A percentile compares a stretch with the other conserved stretches of the same genome.
phyloP scores from a whole-genome alignment of 2,113 vertebrate species.

The Paracanthobrama guichenoti region DNA sequence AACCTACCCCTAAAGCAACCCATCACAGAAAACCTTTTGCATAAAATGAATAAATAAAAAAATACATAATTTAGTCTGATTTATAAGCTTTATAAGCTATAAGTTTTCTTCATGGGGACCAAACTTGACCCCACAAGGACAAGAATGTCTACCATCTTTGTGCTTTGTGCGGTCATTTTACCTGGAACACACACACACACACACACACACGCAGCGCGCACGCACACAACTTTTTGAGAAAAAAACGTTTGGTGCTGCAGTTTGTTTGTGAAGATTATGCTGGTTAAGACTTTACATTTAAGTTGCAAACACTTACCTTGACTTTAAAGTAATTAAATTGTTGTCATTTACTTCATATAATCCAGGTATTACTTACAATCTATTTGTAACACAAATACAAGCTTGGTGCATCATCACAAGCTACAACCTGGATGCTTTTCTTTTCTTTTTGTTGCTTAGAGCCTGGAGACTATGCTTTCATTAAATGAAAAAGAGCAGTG shows the following conservation, averaged over 20 bases:
- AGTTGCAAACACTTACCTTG: neutral
- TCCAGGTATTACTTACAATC: neutral
- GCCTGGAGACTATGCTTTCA: neutral
- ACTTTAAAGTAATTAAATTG: neutral
- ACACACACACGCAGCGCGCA: neutral
- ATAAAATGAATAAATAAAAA: too few species aligned
- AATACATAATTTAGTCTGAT: too few species aligned
- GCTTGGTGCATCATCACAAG: neutral
- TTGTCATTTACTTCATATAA: neutral
- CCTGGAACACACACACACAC: neutral
- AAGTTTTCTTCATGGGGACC: too few species aligned
- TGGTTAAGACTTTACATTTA: neutral
- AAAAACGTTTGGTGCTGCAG: neutral
- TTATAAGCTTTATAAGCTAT: too few species aligned
- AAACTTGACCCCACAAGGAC: too few species aligned
- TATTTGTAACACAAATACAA: neutral
- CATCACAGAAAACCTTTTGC: too few species aligned
- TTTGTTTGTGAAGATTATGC: neutral
- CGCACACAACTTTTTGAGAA: neutral
- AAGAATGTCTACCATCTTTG: too few species aligned
- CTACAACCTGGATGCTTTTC: neutral
- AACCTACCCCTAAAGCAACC: too few species aligned
- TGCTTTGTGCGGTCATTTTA: too few species aligned
- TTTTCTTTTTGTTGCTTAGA: neutral
- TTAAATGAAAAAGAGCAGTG: neutral